phyloP scores from a whole-genome alignment of 1,140 invertebrate species.

The Anthonomus grandis region DNA sequence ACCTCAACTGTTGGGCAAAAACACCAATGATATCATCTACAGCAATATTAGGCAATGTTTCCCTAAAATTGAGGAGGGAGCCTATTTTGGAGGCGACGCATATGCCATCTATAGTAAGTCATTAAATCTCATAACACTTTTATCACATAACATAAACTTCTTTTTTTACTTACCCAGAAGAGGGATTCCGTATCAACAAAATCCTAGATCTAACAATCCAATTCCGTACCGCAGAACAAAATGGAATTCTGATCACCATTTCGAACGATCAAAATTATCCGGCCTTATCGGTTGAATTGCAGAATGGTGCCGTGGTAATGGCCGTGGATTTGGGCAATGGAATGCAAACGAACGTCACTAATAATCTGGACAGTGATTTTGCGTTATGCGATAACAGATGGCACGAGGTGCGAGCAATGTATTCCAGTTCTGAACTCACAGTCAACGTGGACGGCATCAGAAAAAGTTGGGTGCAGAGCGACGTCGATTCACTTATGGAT shows the following conservation, averaged over 20 bases:
- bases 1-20: conserved; percentile 67
- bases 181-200: conserved; percentile 65
- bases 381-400: conserved; percentile 81
- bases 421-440: conserved; percentile 65
- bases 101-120: conserved; percentile 77
- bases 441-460: conserved; percentile 68
- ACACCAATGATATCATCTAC: conserved; percentile 54
- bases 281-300: conserved; percentile 71
- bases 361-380: conserved; percentile 59
- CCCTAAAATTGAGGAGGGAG: conserved; percentile 77
- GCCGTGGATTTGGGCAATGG: conserved; percentile 65
- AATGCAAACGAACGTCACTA: conserved; percentile 59
- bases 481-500: conserved; percentile 44
- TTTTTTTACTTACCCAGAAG: conserved; percentile 54
- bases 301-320: conserved; percentile 73
- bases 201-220: conserved; percentile 73
- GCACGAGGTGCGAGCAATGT: conserved; percentile 76
- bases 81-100: conserved; percentile 80
- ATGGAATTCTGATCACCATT: conserved; percentile 75
- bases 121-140: background rate
- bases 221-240: conserved; percentile 78
- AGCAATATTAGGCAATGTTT: conserved; percentile 84
- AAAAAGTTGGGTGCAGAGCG: conserved; percentile 42
- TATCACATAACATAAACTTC: background rate
- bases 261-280: conserved; percentile 60